These are phyloP conservation scores for Autographa pulchrina DNA, from an alignment of 2,888 invertebrate species.

Conservation along the genomic window DNA sequence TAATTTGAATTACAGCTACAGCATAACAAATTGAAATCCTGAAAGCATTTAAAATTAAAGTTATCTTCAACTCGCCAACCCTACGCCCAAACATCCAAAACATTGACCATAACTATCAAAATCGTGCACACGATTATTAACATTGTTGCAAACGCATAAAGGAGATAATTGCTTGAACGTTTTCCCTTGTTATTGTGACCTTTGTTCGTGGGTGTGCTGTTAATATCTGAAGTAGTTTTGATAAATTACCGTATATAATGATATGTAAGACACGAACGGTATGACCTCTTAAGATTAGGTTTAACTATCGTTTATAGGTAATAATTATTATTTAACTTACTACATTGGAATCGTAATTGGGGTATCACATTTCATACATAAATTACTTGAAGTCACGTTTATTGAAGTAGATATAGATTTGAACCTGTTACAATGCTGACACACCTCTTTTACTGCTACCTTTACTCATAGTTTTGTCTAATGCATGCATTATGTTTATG, in stretches of 20 bases:
- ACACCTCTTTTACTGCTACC: background rate
- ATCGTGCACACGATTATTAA: constrained; percentile 56
- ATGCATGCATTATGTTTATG: no score
- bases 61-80: constrained; percentile 34
- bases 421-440: background rate
- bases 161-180: constrained; percentile 50
- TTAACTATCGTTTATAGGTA: constrained; percentile 24
- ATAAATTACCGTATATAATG: constrained; percentile 54
- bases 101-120: constrained; percentile 53
- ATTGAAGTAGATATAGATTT: background rate
- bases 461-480: no score
- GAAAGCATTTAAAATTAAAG: background rate
- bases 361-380: background rate
- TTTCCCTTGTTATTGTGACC: constrained; percentile 24
- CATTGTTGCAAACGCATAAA: constrained; percentile 43
- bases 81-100: constrained; percentile 31
- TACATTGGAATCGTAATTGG: constrained; percentile 27
- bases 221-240: constrained; percentile 44
- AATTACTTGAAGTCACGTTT: background rate
- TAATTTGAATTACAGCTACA: no score
- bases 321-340: constrained; percentile 31
- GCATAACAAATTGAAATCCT: no score
- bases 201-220: constrained; percentile 19
- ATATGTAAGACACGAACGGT: constrained; percentile 42
- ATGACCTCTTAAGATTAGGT: constrained; percentile 38